Base-by-base conservation (phyloP, 2,797 vertebrate species). In the Tangara arthus region DNA sequence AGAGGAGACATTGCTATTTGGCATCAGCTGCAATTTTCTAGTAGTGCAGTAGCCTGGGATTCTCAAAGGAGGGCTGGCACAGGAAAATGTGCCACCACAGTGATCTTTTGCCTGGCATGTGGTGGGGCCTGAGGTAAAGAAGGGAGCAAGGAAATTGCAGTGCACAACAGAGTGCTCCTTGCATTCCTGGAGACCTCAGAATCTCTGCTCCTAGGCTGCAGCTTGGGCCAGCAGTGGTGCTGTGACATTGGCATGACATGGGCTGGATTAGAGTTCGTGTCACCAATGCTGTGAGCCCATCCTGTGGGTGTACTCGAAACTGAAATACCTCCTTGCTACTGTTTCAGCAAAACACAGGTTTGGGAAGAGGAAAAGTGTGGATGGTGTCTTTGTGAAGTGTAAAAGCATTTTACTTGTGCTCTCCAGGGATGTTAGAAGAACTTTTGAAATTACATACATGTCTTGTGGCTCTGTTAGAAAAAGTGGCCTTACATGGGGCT, bases 401-500 rank as follows among this genome's bases (percentile, higher is more conserved):
- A 77, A 69, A 73, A 57, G 9, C 14, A 7, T 77, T 86, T 68
- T 57, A 20, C 15, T 91, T 49, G 15, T 0, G 8, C 37, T 72
- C 63, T 81, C 22, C 35, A 0, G 30, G 27, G 24, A 26, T 68
- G 27, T 65, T 89, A 19, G 30, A n/a, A 37, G 47, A 64, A 32
- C 30, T 80, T 87, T 2, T 27, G 28, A 20, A 52, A 41, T 8
- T 0, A 9, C 15, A 3, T n/a, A 3, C 0, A 0, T 24, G 15
- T 47, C 24, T 68, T 0, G 0, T 68, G 76, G 17, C 39, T 85
- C 15, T 90, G 34, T 85, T 53, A 37, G 41, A 11, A 85, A 41
- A 56, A 34, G 7, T 6, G 6, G 8, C 8, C 2, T 50, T 61
- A 15, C 1, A 0, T 0, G 0, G 26, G 23, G 22, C 57, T 57